These are phyloP conservation scores for Urosaurus nigricauda DNA, from an alignment of 2,797 vertebrate genomes.

Conservation along the genomic window DNA sequence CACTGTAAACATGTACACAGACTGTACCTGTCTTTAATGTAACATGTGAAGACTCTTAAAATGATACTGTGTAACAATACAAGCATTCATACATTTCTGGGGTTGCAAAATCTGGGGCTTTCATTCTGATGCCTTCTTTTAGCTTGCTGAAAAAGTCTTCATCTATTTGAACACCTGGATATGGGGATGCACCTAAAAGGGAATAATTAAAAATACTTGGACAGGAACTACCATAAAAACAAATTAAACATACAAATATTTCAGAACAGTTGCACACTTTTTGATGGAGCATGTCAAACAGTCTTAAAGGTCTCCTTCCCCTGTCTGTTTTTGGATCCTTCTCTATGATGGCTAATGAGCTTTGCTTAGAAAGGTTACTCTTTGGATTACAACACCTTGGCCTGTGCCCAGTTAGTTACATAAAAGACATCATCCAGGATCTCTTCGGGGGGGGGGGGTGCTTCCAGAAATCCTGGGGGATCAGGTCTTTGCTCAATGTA, in stretches of 20 bases:
- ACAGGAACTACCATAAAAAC: not conserved
- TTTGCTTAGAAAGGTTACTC: no score
- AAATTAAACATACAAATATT: not conserved
- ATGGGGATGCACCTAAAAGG: constrained; percentile 79
- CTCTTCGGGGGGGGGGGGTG: no score
- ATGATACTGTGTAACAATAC: not conserved
- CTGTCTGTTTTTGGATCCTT: no score
- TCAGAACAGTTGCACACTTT: not conserved
- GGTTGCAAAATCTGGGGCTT: constrained; percentile 76
- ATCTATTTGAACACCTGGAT: constrained; percentile 81
- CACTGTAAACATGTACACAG: no score
- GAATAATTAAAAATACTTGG: not conserved
- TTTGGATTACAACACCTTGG: no score
- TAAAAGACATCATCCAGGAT: no score
- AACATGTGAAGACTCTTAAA: not conserved
- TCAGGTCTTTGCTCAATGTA: no score
- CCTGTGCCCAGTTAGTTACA: no score
- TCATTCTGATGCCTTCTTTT: constrained; percentile 83
- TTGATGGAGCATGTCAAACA: no score
- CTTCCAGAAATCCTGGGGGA: no score
- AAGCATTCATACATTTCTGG: constrained; percentile 79
- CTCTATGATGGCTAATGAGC: no score
- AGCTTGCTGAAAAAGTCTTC: constrained; percentile 83
- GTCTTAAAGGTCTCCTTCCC: no score
- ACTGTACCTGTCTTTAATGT: not conserved